Evolutionary conservation across 1,140 invertebrate genomes (phyloP).

Genomic region (Daktulosphaira vitifoliae): DNA sequence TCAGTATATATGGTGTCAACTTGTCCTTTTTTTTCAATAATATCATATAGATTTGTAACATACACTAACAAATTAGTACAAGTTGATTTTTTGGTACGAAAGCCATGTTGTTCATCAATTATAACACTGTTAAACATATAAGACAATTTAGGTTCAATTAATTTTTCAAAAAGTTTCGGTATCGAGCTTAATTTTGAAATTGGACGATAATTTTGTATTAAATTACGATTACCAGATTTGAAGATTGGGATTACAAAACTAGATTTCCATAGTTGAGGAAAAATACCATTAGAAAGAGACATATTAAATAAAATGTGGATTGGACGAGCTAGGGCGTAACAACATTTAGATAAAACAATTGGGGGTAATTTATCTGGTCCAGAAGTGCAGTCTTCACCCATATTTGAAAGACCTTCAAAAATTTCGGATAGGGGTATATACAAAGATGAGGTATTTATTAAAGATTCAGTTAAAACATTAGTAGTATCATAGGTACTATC

Average conservation of each 20-base stretch:
- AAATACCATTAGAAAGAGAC: neutral
- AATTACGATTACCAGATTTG: neutral
- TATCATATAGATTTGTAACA: neutral
- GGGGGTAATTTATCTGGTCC: neutral
- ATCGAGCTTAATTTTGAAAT: neutral
- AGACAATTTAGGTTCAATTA: neutral
- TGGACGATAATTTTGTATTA: neutral
- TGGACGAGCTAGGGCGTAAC: neutral
- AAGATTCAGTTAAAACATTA: neutral
- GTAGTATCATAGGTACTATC: slow-evolving; percentile 38
- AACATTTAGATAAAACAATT: neutral
- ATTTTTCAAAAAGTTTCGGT: slow-evolving; percentile 1
- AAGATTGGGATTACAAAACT: neutral
- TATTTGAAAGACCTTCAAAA: slow-evolving; percentile 12
- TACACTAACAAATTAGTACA: neutral
- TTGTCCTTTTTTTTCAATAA: neutral
- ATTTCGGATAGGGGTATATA: neutral
- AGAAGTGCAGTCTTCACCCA: neutral
- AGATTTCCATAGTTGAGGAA: neutral
- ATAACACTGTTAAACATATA: neutral
- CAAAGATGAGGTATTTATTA: neutral
- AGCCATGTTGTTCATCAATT: neutral
- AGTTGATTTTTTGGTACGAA: neutral
- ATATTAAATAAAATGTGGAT: neutral
- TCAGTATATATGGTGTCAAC: neutral